Conservation (phyloP, 2,113 vertebrate genomes). For the Oenanthe melanoleuca region DNA sequence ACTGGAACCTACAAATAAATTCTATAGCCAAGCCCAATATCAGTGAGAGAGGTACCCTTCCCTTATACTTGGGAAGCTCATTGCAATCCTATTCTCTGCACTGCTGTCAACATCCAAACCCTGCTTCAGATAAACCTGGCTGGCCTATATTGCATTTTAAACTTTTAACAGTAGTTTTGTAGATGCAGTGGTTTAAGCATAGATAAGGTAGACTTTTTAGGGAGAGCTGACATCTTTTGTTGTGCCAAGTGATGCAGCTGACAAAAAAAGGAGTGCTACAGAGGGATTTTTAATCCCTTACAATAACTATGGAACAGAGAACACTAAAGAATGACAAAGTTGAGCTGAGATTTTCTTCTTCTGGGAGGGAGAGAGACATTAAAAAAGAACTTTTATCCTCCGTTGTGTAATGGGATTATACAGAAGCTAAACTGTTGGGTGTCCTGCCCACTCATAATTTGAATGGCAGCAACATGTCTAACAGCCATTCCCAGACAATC, state of each 20-base stretch:
- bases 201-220: not conserved
- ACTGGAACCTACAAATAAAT: not conserved
- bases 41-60: not conserved
- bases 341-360: not conserved
- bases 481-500: not conserved
- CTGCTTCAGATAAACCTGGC: not conserved
- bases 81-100: not conserved
- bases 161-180: not conserved
- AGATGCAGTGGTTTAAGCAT: not conserved
- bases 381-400: not conserved
- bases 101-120: not conserved
- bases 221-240: not conserved
- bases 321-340: not conserved
- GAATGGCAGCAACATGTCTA: not conserved
- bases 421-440: not conserved
- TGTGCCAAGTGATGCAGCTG: not conserved
- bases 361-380: accelerated
- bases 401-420: not conserved
- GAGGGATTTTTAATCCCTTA: not conserved
- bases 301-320: not conserved
- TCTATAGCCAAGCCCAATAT: not conserved
- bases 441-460: not conserved
- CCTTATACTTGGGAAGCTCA: not conserved
- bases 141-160: not conserved
- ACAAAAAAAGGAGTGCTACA: not conserved